These are phyloP conservation scores for Uropetala carovei DNA, from an alignment of 2,888 invertebrate species.

Conservation along the genomic window DNA sequence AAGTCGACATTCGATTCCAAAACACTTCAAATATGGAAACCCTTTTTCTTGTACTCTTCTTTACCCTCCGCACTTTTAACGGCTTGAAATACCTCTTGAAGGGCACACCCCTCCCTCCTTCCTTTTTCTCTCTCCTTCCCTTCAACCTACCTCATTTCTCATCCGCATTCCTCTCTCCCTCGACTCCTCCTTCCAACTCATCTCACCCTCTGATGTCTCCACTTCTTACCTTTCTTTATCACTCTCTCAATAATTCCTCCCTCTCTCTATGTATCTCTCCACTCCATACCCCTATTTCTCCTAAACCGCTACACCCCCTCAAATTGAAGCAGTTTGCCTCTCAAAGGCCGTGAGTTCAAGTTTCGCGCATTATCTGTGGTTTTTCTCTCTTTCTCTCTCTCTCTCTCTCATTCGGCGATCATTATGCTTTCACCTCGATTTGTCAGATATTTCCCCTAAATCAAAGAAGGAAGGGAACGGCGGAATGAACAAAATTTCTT, in stretches of 20 bases:
- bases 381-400: not conserved
- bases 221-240: not conserved
- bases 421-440: slow-evolving; percentile 28
- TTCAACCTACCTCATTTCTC: not conserved
- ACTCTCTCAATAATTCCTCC: not conserved
- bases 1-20: slow-evolving; percentile 45
- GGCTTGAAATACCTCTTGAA: slow-evolving; percentile 44
- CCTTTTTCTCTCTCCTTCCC: not conserved
- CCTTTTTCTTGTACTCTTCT: not conserved
- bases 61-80: slow-evolving; percentile 33
- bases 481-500: no score
- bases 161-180: not conserved
- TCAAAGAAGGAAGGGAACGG: not conserved
- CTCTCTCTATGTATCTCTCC: not conserved
- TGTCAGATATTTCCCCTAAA: slow-evolving; percentile 18
- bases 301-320: slow-evolving; percentile 1
- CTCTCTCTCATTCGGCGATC: not conserved
- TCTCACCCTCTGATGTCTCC: not conserved
- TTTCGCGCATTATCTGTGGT: not conserved
- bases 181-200: not conserved
- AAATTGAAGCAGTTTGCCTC: not conserved
- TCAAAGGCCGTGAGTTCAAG: not conserved
- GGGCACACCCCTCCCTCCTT: slow-evolving; percentile 34
- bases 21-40: slow-evolving; percentile 9
- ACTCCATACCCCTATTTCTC: not conserved